Conservation (phyloP, 2,797 vertebrate genomes). For the Takifugu ocellatus region DNA sequence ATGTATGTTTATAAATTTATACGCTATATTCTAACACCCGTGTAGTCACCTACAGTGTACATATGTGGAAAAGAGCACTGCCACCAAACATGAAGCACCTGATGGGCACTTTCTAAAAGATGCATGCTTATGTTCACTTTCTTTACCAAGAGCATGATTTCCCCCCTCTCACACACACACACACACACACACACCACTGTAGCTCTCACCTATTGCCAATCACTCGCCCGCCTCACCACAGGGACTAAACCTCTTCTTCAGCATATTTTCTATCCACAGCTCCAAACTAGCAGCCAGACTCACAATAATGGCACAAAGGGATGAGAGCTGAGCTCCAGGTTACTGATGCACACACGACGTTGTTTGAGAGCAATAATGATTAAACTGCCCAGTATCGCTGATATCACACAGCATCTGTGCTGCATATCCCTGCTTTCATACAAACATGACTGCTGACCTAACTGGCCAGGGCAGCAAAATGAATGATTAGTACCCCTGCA, state of each 20-base stretch:
- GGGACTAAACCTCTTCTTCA: slow-evolving; percentile 40
- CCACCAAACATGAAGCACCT: slow-evolving; percentile 84
- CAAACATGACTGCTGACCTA: slow-evolving; percentile 2
- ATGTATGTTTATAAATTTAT: slow-evolving; percentile 77
- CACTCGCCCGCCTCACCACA: slow-evolving; percentile 14
- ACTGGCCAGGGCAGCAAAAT: slow-evolving; percentile 5
- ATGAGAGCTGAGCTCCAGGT: slow-evolving; percentile 1
- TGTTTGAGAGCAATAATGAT: slow-evolving; percentile 67
- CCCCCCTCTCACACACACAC: slow-evolving; percentile 71
- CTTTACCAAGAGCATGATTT: slow-evolving; percentile 76
- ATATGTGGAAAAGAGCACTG: slow-evolving; percentile 85
- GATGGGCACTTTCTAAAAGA: slow-evolving; percentile 81
- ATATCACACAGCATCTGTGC: neutral
- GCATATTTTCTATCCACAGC: slow-evolving; percentile 32
- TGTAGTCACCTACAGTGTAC: slow-evolving; percentile 72
- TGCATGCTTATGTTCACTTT: slow-evolving; percentile 78
- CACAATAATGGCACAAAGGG: slow-evolving; percentile 27
- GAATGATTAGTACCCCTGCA: neutral
- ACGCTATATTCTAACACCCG: slow-evolving; percentile 57
- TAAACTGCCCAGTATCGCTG: neutral
- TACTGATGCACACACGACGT: slow-evolving; percentile 13
- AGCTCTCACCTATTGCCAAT: slow-evolving; percentile 33
- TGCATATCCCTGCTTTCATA: slow-evolving; percentile 3
- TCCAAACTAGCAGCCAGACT: slow-evolving; percentile 50
- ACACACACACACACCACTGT: slow-evolving; percentile 56